Conservation (phyloP, 2,888 invertebrate genomes). For the Desoria tigrina region DNA sequence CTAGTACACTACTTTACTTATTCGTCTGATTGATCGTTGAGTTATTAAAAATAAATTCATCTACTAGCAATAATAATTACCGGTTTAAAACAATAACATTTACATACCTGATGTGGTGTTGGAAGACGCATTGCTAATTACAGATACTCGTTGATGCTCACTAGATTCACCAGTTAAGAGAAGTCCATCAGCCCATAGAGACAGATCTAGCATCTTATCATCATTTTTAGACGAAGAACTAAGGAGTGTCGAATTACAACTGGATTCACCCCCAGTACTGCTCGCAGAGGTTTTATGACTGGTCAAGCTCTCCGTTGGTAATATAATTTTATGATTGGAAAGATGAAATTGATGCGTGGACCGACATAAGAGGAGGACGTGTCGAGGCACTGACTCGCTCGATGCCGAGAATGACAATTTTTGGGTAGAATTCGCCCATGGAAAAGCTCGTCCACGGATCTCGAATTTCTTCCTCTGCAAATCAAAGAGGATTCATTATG, state of each 20-base stretch:
- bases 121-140: conserved; percentile 91
- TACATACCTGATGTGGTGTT: conserved; percentile 88
- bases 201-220: conserved; percentile 53
- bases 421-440: conserved; percentile 65
- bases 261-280: conserved; percentile 39
- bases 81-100: not conserved
- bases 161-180: conserved; percentile 45
- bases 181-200: conserved; percentile 53
- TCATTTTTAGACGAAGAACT: conserved; percentile 33
- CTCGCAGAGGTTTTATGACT: conserved; percentile 38
- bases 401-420: conserved; percentile 82
- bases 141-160: conserved; percentile 75
- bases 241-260: conserved; percentile 49
- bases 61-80: not conserved
- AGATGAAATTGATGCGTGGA: conserved; percentile 93
- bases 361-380: conserved; percentile 80
- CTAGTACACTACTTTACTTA: too few relatives aligned
- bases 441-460: conserved; percentile 80
- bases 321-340: conserved; percentile 48
- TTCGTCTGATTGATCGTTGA: too few relatives aligned
- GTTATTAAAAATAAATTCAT: too few relatives aligned
- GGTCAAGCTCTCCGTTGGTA: conserved; percentile 17
- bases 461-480: conserved; percentile 88
- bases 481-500: conserved; percentile 3
- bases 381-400: conserved; percentile 91